phyloP scores from a whole-genome alignment of 2,888 invertebrate genomes.

The Oxytorus armatus region DNA sequence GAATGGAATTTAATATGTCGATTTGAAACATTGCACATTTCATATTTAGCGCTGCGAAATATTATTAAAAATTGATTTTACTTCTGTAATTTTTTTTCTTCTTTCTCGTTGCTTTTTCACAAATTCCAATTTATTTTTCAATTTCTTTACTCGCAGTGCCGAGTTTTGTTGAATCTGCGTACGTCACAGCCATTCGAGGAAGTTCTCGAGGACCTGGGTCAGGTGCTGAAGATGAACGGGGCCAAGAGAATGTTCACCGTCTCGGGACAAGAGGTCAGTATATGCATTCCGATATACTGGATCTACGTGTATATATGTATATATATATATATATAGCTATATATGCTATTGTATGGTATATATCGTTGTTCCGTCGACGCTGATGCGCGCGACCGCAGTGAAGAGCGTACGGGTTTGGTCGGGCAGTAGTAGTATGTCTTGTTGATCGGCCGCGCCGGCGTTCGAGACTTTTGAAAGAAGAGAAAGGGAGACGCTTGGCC shows the following conservation, averaged over 20 bases:
- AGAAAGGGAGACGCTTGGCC: background rate
- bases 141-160: slow-evolving; percentile 87
- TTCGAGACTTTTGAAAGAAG: background rate
- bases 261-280: slow-evolving; percentile 93
- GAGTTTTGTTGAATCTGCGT: slow-evolving; percentile 95
- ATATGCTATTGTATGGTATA: slow-evolving; percentile 17
- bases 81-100: too few species aligned
- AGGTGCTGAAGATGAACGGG: slow-evolving; percentile 95
- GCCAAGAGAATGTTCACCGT: slow-evolving; percentile 97
- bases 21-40: too few species aligned
- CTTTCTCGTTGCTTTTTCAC: background rate
- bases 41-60: too few species aligned
- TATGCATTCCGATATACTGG: slow-evolving; percentile 36
- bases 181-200: slow-evolving; percentile 98
- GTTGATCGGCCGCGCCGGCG: slow-evolving; percentile 31
- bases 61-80: background rate
- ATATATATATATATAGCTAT: background rate
- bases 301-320: slow-evolving; percentile 3
- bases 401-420: slow-evolving; percentile 41
- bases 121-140: too few species aligned
- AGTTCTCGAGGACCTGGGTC: slow-evolving; percentile 96
- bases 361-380: slow-evolving; percentile 38
- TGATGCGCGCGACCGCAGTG: slow-evolving; percentile 48
- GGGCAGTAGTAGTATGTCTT: slow-evolving; percentile 45
- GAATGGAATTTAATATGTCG: too few species aligned